A percentile compares a stretch with the other conserved stretches of the same genome.
phyloP scores from a whole-genome alignment of 2,797 vertebrate genomes.

The Tiaroga cobitis region DNA sequence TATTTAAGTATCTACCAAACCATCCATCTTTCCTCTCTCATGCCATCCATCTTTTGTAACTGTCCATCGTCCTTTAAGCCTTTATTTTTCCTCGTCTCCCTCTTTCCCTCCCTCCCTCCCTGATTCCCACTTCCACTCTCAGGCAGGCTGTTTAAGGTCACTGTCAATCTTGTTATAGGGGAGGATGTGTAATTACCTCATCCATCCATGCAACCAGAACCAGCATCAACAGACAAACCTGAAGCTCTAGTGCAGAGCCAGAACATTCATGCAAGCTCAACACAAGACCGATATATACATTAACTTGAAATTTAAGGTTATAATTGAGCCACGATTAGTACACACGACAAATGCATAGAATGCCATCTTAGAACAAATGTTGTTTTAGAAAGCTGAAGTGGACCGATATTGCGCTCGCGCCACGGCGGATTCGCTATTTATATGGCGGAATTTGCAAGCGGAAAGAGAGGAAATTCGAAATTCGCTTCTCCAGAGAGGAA shows the following conservation, averaged over 20 bases:
- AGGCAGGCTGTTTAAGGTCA: slow-evolving; percentile 51
- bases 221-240: slow-evolving; percentile 21
- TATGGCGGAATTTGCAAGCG: too few relatives aligned
- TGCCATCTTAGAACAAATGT: too few relatives aligned
- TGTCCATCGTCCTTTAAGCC: slow-evolving; percentile 55
- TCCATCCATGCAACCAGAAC: slow-evolving; percentile 41
- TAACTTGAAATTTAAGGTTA: neutral
- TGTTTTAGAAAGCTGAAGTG: too few relatives aligned
- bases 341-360: too few relatives aligned
- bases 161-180: slow-evolving; percentile 53
- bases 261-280: neutral
- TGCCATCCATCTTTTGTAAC: slow-evolving; percentile 42
- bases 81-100: slow-evolving; percentile 44
- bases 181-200: slow-evolving; percentile 56
- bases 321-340: neutral
- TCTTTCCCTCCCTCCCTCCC: slow-evolving; percentile 42
- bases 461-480: too few relatives aligned
- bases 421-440: too few relatives aligned
- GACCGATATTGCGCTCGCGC: too few relatives aligned
- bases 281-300: neutral
- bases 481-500: too few relatives aligned
- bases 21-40: slow-evolving; percentile 40
- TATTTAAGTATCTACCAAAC: slow-evolving; percentile 34
- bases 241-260: neutral
- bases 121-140: slow-evolving; percentile 26